A percentile compares a stretch with the other conserved stretches of the same genome.
These are phyloP conservation scores for Stenotaenia linearis DNA, from an alignment of 2,888 invertebrate species.

Conservation along the genomic window DNA sequence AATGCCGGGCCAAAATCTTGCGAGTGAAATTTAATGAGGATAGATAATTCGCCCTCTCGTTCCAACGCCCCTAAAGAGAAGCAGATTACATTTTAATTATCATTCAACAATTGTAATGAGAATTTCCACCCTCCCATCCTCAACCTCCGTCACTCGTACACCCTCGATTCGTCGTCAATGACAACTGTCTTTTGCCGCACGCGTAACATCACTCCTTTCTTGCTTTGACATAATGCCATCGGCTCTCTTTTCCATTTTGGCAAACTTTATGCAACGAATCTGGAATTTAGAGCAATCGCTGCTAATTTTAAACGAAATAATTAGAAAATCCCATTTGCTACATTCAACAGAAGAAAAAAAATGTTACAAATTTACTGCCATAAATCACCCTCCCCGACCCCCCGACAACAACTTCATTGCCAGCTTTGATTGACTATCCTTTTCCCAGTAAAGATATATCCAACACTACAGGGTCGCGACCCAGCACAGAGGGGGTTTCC, in stretches of 20 bases:
- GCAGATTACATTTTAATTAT: slow-evolving; percentile 29
- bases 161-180: slow-evolving; percentile 1
- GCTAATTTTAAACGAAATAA: too few species aligned
- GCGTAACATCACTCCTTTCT: background rate
- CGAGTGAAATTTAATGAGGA: slow-evolving; percentile 28
- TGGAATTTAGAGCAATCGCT: background rate
- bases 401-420: slow-evolving; percentile 16
- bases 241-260: background rate
- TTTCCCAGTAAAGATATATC: background rate
- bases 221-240: background rate
- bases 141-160: slow-evolving; percentile 8
- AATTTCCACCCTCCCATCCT: slow-evolving; percentile 4
- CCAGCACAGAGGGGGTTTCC: slow-evolving; percentile 5
- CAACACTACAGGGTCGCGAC: background rate
- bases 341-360: background rate
- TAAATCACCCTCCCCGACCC: background rate
- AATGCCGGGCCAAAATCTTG: background rate
- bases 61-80: slow-evolving; percentile 11
- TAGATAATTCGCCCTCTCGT: slow-evolving; percentile 28
- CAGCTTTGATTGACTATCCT: slow-evolving; percentile 5
- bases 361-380: background rate
- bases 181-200: background rate
- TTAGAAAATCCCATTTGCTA: too few species aligned
- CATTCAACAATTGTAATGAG: slow-evolving; percentile 26
- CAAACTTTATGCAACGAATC: too few species aligned